These are phyloP conservation scores for Diarsia brunnea DNA, from an alignment of 2,888 invertebrate species.

Conservation along the genomic window DNA sequence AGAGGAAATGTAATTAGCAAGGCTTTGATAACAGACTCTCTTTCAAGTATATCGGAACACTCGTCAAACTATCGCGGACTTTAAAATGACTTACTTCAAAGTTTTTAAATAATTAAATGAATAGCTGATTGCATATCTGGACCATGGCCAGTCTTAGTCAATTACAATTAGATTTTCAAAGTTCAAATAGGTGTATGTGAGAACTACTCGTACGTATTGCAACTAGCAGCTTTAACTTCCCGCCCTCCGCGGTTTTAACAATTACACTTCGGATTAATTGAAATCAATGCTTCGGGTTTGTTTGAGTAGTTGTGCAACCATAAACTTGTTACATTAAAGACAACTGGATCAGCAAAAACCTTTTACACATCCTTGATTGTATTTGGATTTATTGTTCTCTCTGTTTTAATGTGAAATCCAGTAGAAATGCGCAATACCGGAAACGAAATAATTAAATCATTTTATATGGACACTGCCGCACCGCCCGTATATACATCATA, in stretches of 20 bases:
- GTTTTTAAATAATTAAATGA: neutral
- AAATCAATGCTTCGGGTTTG: neutral
- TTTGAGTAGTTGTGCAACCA: neutral
- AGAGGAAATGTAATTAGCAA: neutral
- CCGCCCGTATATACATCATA: neutral
- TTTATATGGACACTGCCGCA: neutral
- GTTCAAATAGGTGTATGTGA: neutral
- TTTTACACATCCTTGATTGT: neutral
- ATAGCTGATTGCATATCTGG: neutral
- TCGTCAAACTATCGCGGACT: neutral
- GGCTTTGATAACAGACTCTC: neutral
- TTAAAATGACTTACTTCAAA: neutral
- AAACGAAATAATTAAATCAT: neutral
- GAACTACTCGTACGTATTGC: neutral
- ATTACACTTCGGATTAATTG: neutral
- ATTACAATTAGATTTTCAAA: neutral
- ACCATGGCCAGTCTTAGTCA: neutral
- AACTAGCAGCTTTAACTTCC: neutral
- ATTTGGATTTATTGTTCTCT: neutral
- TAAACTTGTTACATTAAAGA: neutral
- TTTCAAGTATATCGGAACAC: conserved; percentile 1
- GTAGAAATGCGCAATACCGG: neutral
- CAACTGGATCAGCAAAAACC: neutral
- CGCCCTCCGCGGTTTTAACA: neutral
- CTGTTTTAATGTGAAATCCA: neutral